Conservation (phyloP, 53 echinoderm and acorn worm species). For the Echinometra lucunter region DNA sequence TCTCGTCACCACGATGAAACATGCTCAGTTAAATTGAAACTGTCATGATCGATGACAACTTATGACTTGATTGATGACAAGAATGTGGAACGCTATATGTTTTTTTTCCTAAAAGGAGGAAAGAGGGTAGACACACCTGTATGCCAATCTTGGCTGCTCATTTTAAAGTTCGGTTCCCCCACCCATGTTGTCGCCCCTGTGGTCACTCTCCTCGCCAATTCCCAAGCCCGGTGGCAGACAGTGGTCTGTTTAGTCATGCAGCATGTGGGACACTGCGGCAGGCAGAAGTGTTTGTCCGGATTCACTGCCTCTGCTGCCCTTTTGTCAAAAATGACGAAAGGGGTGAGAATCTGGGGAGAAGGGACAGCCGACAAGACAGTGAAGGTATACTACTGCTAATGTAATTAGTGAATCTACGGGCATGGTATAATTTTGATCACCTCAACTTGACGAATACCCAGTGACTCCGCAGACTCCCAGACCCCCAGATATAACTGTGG, state of each 20-base stretch:
- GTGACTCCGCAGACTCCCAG: too few relatives aligned
- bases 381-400: too few relatives aligned
- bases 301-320: background rate
- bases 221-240: background rate
- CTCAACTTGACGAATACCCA: too few relatives aligned
- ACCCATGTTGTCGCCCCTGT: background rate
- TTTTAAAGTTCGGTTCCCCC: background rate
- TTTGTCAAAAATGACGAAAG: background rate
- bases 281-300: background rate
- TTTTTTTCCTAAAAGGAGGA: background rate
- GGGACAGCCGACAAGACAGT: background rate
- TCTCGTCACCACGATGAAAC: background rate
- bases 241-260: conserved; percentile 52
- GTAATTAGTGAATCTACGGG: too few relatives aligned
- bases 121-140: background rate
- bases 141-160: background rate
- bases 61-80: background rate
- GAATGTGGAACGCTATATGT: background rate
- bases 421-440: too few relatives aligned
- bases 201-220: conserved; percentile 15
- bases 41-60: background rate
- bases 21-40: background rate
- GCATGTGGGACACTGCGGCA: background rate
- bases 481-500: too few relatives aligned
- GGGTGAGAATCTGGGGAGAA: background rate